Base-by-base conservation (phyloP, 2,113 vertebrate genomes). In the Anoura caudifer region DNA sequence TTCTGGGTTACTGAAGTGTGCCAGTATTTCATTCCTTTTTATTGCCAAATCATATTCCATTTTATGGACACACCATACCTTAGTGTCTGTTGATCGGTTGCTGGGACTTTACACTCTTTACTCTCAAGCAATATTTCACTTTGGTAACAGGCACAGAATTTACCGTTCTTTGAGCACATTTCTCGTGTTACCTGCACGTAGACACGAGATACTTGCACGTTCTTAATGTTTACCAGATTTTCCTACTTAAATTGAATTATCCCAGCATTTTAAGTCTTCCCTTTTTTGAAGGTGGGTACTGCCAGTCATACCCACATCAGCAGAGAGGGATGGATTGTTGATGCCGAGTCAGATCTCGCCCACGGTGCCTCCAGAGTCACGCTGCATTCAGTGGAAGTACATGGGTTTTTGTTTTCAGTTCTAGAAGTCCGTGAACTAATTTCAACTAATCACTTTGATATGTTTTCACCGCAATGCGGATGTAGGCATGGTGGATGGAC, bases 401-500 rank as follows among this genome's bases (percentile, higher is more conserved):
- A 61, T 61, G 9, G 5, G 36, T 75, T 97, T 97, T 90, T 90
- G 19, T 24, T 76, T 92, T 81, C 33, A 28, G 20, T 83, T 91
- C 8, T 5, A 41, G 87, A 22, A 54, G 31, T 75, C 45, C 0
- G 9, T 45, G 73, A 93, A 38, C 52, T 95, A 50, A 87, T 97
- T 96, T 94, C 56, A 81, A 65, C 31, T 84, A 33, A 1, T 76
- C 16, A 33, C 70, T 70, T 87, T 93, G 28, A 82, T 75, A 4
- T 92, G 28, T 96, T 86, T 90, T 36, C 83, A n/a, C 14, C 54
- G 45, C 75, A 70, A 61, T 95, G 9, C 97, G 76, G 81, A 5
- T 94, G 31, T 92, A 99, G 99, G 99, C 61, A 67, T 99, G 45
- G 97, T 99, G 59, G 99, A 99, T 87, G 99, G 99, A 85, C 96